Conservation (phyloP, 2,888 invertebrate species). For the Eulithis testata region DNA sequence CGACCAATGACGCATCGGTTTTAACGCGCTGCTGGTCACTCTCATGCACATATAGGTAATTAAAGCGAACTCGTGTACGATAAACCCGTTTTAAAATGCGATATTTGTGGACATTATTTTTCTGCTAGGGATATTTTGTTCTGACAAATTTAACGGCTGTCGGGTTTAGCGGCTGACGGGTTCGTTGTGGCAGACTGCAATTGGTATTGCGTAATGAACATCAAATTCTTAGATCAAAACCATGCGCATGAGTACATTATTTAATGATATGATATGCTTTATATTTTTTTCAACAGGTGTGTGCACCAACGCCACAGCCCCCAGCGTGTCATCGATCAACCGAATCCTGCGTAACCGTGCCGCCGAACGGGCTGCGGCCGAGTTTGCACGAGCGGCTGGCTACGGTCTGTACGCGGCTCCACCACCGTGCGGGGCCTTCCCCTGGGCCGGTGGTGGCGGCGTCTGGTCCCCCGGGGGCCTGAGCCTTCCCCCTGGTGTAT, state of each 20-base stretch:
- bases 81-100: slow-evolving; percentile 43
- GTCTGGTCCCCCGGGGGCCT: slow-evolving; percentile 86
- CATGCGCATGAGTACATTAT: neutral
- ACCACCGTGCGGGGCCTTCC: slow-evolving; percentile 87
- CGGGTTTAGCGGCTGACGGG: neutral
- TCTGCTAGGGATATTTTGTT: slow-evolving; percentile 32
- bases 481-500: slow-evolving; percentile 79
- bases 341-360: slow-evolving; percentile 97
- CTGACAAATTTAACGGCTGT: neutral
- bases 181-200: neutral
- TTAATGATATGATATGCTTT: neutral
- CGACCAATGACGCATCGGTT: slow-evolving; percentile 82
- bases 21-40: slow-evolving; percentile 70
- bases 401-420: slow-evolving; percentile 94
- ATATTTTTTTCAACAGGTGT: slow-evolving; percentile 87
- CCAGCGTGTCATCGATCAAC: slow-evolving; percentile 98
- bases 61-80: slow-evolving; percentile 41
- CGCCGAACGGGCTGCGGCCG: slow-evolving; percentile 97
- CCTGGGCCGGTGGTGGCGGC: slow-evolving; percentile 78
- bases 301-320: slow-evolving; percentile 97
- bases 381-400: slow-evolving; percentile 96
- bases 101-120: slow-evolving; percentile 47
- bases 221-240: neutral
- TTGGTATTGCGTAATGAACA: slow-evolving; percentile 1
- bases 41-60: slow-evolving; percentile 63